Percentiles rank a stretch among this genome's conserved stretches.
Evolutionary conservation across 2,797 vertebrate genomes (phyloP).

Genomic region (Gymnothorax javanicus): DNA sequence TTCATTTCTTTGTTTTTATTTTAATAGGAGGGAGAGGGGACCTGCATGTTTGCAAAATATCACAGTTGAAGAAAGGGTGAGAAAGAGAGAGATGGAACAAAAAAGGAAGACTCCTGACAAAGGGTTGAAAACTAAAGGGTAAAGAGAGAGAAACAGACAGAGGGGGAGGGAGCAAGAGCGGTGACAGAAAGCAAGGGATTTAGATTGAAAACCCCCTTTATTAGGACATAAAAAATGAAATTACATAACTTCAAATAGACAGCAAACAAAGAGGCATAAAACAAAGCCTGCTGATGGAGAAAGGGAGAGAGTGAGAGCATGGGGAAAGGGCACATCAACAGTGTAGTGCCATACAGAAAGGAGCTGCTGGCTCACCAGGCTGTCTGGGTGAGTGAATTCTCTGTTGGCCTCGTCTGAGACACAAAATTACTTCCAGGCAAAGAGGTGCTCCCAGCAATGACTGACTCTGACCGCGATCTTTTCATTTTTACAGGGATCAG

Average conservation of each 20-base stretch:
- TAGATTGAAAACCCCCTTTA: too few relatives aligned
- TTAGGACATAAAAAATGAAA: too few relatives aligned
- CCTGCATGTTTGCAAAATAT: slow-evolving; percentile 52
- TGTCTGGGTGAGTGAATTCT: slow-evolving; percentile 34
- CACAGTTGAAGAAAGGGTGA: slow-evolving; percentile 46
- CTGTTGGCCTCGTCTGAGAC: slow-evolving; percentile 55
- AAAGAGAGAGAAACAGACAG: slow-evolving; percentile 30
- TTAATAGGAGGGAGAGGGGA: slow-evolving; percentile 39
- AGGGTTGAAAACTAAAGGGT: too few relatives aligned
- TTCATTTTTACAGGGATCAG: slow-evolving; percentile 49
- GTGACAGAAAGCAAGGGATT: too few relatives aligned
- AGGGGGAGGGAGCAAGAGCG: slow-evolving; percentile 45
- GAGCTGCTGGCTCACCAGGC: background rate
- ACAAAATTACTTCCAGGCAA: slow-evolving; percentile 61
- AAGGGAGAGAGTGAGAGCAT: slow-evolving; percentile 43
- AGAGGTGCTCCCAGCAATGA: slow-evolving; percentile 50
- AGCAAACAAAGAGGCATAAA: too few relatives aligned
- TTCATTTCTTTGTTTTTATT: slow-evolving; percentile 62
- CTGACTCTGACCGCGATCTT: slow-evolving; percentile 53
- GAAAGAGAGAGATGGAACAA: slow-evolving; percentile 34
- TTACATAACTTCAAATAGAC: too few relatives aligned
- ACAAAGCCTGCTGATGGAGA: too few relatives aligned
- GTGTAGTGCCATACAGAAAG: too few relatives aligned
- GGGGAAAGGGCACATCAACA: too few relatives aligned
- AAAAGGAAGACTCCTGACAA: too few relatives aligned